Evolutionary conservation across 2,113 vertebrate genomes (phyloP).

Genomic region (Arothron firmamentum): DNA sequence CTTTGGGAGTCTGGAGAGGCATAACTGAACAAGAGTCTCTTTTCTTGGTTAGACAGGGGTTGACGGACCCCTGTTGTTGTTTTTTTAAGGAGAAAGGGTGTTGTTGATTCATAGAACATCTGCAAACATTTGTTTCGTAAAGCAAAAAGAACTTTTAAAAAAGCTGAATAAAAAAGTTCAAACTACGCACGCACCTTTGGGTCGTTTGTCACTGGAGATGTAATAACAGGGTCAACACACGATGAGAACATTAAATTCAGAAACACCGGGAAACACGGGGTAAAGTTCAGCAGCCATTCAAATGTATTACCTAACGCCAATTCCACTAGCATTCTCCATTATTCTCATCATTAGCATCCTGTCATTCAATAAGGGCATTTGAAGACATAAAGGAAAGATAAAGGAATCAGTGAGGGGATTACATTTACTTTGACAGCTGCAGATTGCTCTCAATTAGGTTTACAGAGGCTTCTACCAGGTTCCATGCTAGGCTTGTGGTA

Average conservation of each 20-base stretch:
- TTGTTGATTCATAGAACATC: slow-evolving; percentile 78
- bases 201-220: slow-evolving; percentile 22
- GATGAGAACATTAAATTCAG: too few relatives aligned
- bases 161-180: slow-evolving; percentile 69
- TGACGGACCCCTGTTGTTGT: slow-evolving; percentile 29
- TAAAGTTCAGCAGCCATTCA: slow-evolving; percentile 38
- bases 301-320: slow-evolving; percentile 51
- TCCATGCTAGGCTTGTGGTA: slow-evolving; percentile 46
- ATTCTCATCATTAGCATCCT: slow-evolving; percentile 53
- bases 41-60: slow-evolving; percentile 52
- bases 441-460: slow-evolving; percentile 59
- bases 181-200: slow-evolving; percentile 31
- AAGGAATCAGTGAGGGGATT: slow-evolving; percentile 47
- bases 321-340: slow-evolving; percentile 57
- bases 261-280: too few relatives aligned
- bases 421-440: slow-evolving; percentile 54
- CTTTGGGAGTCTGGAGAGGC: slow-evolving; percentile 67
- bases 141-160: slow-evolving; percentile 66
- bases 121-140: slow-evolving; percentile 81
- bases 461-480: slow-evolving; percentile 51
- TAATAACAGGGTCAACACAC: too few relatives aligned
- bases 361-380: slow-evolving; percentile 52
- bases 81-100: slow-evolving; percentile 54
- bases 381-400: slow-evolving; percentile 32
- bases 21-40: slow-evolving; percentile 62